These are phyloP conservation scores for Agapornis canus DNA, from an alignment of 2,797 vertebrate genomes.

Conservation along the genomic window DNA sequence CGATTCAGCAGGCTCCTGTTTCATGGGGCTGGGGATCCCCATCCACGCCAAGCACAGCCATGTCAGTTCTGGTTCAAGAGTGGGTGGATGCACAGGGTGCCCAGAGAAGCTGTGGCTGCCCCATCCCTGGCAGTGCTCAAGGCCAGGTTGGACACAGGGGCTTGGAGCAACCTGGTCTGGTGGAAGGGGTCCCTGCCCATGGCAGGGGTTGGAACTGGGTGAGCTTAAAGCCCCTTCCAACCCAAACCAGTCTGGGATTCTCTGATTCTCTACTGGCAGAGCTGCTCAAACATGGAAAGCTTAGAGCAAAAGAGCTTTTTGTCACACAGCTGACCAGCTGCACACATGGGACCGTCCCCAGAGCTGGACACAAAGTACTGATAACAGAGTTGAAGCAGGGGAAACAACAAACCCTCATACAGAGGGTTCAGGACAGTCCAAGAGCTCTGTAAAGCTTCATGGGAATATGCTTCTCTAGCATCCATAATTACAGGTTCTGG, in stretches of 20 bases:
- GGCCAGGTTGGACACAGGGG: not conserved
- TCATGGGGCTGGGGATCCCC: not conserved
- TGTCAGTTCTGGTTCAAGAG: not conserved
- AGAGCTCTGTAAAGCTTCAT: not conserved
- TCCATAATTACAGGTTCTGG: not conserved
- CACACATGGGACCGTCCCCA: not conserved
- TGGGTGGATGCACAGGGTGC: not conserved
- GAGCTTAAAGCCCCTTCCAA: not conserved
- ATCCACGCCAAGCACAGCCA: rapidly evolving
- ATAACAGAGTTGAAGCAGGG: not conserved
- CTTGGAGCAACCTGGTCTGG: not conserved
- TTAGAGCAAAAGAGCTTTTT: not conserved
- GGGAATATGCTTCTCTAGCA: not conserved
- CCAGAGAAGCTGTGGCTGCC: not conserved
- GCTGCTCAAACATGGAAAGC: not conserved
- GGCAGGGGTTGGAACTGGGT: not conserved
- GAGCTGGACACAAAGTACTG: not conserved
- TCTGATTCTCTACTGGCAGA: not conserved
- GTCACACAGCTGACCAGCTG: not conserved
- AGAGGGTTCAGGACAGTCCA: not conserved
- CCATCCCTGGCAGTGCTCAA: not conserved
- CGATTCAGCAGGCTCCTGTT: not conserved
- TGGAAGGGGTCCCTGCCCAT: not conserved
- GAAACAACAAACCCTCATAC: not conserved
- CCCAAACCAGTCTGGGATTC: not conserved